Percentiles rank a stretch among this genome's conserved stretches.
Evolutionary conservation across 2,113 vertebrate genomes (phyloP).

Genomic region (Zingel zingel): DNA sequence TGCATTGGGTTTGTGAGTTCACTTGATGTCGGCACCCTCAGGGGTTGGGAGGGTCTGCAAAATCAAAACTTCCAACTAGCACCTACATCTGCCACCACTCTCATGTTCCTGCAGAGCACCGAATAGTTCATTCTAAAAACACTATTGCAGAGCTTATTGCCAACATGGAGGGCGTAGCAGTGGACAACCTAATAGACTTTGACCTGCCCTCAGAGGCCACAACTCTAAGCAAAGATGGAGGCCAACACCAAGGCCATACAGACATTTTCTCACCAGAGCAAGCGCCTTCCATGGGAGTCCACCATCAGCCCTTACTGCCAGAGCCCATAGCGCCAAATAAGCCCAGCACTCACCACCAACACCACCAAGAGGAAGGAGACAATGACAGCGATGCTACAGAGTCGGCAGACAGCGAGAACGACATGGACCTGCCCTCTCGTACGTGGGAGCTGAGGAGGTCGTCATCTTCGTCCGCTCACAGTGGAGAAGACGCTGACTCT

Average conservation of each 20-base stretch:
- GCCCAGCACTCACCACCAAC: conserved; percentile 23
- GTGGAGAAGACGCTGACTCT: conserved; percentile 84
- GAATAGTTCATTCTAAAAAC: background rate
- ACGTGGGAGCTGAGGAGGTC: conserved; percentile 85
- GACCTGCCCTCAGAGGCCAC: conserved; percentile 76
- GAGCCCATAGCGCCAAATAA: conserved; percentile 65
- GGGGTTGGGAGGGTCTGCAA: conserved; percentile 28
- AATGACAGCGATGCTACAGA: conserved; percentile 93
- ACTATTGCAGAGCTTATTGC: background rate
- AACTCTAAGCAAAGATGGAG: conserved; percentile 54
- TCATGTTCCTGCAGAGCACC: conserved; percentile 32
- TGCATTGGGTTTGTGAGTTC: conserved; percentile 38
- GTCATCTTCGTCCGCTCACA: conserved; percentile 93
- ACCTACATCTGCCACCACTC: background rate
- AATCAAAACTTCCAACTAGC: conserved; percentile 7
- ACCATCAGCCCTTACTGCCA: conserved; percentile 59
- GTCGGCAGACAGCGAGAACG: conserved; percentile 94
- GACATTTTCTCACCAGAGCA: conserved; percentile 75
- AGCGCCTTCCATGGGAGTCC: conserved; percentile 15
- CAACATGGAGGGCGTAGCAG: conserved; percentile 88
- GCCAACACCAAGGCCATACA: conserved; percentile 36
- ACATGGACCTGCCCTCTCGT: conserved; percentile 84
- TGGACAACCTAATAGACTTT: conserved; percentile 91
- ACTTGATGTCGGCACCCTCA: conserved; percentile 59
- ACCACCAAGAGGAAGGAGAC: conserved; percentile 41